Conservation (phyloP, 2,797 vertebrate species). For the Phoebastria nigripes region DNA sequence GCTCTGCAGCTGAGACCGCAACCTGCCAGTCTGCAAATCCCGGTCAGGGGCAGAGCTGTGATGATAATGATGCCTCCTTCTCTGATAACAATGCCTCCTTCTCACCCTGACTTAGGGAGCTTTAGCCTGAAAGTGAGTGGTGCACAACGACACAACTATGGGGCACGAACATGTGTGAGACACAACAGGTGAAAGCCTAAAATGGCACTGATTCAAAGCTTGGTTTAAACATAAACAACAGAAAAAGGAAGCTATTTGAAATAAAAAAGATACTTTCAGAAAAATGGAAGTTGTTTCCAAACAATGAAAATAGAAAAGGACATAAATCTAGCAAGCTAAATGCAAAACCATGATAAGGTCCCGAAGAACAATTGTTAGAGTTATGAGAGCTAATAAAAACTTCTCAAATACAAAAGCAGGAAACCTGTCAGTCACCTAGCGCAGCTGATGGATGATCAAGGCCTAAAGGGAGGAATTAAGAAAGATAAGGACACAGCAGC, state of each 20-base stretch:
- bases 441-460: slow-evolving; percentile 38
- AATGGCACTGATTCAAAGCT: not conserved
- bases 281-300: slow-evolving; percentile 9
- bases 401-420: slow-evolving; percentile 43
- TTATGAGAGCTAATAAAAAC: slow-evolving; percentile 26
- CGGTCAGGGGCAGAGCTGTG: accelerated
- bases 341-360: not conserved
- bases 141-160: accelerated
- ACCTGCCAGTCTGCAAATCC: not conserved
- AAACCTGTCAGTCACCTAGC: slow-evolving; percentile 42
- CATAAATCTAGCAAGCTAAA: not conserved
- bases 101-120: not conserved
- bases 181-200: not conserved
- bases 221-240: not conserved
- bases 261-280: not conserved
- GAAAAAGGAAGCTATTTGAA: not conserved
- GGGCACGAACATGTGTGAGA: accelerated
- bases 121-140: not conserved
- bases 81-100: not conserved
- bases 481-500: slow-evolving; percentile 53
- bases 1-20: not conserved
- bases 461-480: slow-evolving; percentile 44
- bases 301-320: not conserved
- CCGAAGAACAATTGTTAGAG: not conserved
- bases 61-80: accelerated